phyloP scores from a whole-genome alignment of 2,797 vertebrate genomes.

The Morelia viridis region DNA sequence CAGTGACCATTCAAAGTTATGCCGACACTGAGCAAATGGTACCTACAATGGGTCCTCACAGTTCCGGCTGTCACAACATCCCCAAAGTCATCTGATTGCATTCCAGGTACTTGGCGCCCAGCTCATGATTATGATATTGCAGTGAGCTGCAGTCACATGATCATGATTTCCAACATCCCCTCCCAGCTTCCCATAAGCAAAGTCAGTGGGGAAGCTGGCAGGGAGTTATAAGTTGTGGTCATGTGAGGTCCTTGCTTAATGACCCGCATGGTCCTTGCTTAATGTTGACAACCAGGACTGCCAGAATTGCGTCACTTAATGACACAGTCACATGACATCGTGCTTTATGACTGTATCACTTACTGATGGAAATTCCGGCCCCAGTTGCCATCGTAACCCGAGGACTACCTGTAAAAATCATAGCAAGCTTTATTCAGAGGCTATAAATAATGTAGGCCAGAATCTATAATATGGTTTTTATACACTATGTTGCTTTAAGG shows the following conservation, averaged over 20 bases:
- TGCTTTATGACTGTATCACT: not conserved
- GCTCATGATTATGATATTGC: not conserved
- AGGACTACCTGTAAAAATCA: not conserved
- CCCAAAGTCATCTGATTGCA: not conserved
- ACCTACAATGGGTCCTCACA: not conserved
- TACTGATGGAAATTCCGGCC: not conserved
- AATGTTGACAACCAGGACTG: not conserved
- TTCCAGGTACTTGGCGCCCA: not conserved
- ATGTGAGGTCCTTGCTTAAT: not conserved
- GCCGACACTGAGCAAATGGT: not conserved
- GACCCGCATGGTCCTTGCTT: not conserved
- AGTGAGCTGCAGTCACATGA: not conserved
- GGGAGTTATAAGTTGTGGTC: not conserved
- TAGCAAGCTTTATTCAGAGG: not conserved
- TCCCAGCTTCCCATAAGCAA: not conserved
- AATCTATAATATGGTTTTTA: not conserved
- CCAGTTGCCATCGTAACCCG: not conserved
- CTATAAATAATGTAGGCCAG: not conserved
- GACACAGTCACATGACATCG: not conserved
- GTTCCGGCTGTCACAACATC: not conserved
- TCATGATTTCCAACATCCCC: not conserved
- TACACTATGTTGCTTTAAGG: conserved; percentile 57
- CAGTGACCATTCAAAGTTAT: not conserved
- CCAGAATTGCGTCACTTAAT: not conserved
- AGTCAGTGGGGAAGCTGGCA: not conserved